Evolutionary conservation across 2,113 vertebrate species (phyloP).

Genomic region (Seriola aureovittata): DNA sequence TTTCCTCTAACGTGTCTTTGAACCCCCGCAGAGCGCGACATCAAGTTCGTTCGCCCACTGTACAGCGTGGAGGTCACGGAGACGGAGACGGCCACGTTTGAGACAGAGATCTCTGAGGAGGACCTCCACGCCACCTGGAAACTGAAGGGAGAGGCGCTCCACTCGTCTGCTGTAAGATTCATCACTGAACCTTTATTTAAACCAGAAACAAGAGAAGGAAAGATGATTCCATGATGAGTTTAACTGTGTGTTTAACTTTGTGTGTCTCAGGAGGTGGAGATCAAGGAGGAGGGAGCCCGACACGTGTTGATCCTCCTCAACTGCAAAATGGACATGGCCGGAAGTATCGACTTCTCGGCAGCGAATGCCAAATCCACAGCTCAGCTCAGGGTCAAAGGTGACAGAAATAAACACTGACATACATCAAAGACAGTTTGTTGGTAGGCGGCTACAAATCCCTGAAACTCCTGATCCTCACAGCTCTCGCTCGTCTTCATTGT

Average conservation of each 20-base stretch:
- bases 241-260: no score
- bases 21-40: slow-evolving; percentile 91
- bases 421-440: background rate
- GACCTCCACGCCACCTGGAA: slow-evolving; percentile 95
- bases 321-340: slow-evolving; percentile 92
- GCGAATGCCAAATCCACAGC: slow-evolving; percentile 95
- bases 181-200: background rate
- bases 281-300: slow-evolving; percentile 93
- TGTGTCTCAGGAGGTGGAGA: slow-evolving; percentile 83
- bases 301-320: slow-evolving; percentile 93
- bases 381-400: slow-evolving; percentile 97
- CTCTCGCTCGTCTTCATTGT: no score
- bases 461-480: no score
- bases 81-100: slow-evolving; percentile 94
- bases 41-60: slow-evolving; percentile 92
- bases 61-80: slow-evolving; percentile 97
- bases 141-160: slow-evolving; percentile 92
- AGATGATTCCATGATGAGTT: background rate
- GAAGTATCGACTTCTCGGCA: slow-evolving; percentile 93
- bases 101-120: slow-evolving; percentile 95
- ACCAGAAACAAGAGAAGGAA: background rate
- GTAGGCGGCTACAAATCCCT: no score
- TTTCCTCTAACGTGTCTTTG: slow-evolving; percentile 15
- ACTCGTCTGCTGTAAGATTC: slow-evolving; percentile 90
- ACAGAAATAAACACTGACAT: slow-evolving; percentile 30